phyloP scores from a whole-genome alignment of 2,888 invertebrate genomes.

The Pardosa pseudoannulata region DNA sequence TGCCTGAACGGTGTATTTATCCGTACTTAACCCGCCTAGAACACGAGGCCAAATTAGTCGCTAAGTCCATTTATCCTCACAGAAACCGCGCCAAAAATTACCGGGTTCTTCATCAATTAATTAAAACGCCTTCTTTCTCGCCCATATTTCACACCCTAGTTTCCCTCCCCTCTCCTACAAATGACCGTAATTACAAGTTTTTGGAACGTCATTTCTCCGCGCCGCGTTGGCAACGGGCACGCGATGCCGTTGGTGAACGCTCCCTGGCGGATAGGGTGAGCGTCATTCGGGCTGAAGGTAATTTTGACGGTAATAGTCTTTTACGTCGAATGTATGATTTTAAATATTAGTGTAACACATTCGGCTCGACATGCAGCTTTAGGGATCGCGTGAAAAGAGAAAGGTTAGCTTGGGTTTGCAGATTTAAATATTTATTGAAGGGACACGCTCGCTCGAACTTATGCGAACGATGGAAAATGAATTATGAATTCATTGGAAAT shows the following conservation, averaged over 20 bases:
- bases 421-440: no score
- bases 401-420: no score
- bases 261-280: slow-evolving; percentile 37
- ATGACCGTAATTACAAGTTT: slow-evolving; percentile 68
- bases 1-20: slow-evolving; percentile 23
- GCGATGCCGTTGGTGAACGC: slow-evolving; percentile 37
- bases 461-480: no score
- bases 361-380: neutral
- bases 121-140: slow-evolving; percentile 63
- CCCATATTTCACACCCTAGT: slow-evolving; percentile 68
- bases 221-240: slow-evolving; percentile 48
- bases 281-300: neutral
- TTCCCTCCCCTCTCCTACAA: slow-evolving; percentile 31
- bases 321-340: neutral
- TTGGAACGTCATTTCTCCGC: slow-evolving; percentile 44
- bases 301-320: slow-evolving; percentile 13
- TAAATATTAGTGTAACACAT: neutral
- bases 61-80: slow-evolving; percentile 45
- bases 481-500: no score
- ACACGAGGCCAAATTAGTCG: slow-evolving; percentile 51
- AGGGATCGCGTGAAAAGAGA: slow-evolving; percentile 1
- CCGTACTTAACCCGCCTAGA: slow-evolving; percentile 42
- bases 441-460: no score
- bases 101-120: slow-evolving; percentile 69
- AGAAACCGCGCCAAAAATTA: slow-evolving; percentile 45